These are phyloP conservation scores for Gavia stellata DNA, from an alignment of 2,113 vertebrate genomes.

Conservation along the genomic window DNA sequence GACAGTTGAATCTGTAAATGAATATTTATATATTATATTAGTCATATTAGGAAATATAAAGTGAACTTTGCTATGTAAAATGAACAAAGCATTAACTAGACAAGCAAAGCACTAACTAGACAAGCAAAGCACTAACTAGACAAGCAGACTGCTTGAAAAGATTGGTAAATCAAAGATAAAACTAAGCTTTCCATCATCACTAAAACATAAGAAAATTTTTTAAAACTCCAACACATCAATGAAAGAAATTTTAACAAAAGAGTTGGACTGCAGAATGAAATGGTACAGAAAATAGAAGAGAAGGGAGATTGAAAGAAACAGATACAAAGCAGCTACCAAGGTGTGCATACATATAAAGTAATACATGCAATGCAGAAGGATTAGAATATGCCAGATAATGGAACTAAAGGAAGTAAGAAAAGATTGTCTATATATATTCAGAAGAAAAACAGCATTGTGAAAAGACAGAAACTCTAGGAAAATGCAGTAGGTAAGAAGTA, in stretches of 20 bases:
- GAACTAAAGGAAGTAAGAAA: slow-evolving; percentile 49
- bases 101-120: not conserved
- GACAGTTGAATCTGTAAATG: not conserved
- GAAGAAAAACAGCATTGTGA: not conserved
- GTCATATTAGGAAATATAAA: not conserved
- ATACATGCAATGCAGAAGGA: not conserved
- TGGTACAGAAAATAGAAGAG: slow-evolving; percentile 27
- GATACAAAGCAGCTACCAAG: not conserved
- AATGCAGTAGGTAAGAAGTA: not conserved
- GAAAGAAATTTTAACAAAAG: not conserved
- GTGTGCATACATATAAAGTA: not conserved
- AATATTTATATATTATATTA: not conserved
- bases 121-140: not conserved
- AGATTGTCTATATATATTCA: not conserved
- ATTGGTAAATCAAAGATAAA: not conserved
- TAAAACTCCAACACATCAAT: not conserved
- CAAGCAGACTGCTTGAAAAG: not conserved
- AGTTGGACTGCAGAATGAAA: slow-evolving; percentile 5
- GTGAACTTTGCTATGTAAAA: not conserved
- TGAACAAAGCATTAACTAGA: not conserved
- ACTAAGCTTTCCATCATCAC: not conserved
- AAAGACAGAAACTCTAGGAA: not conserved
- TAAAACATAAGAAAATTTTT: not conserved
- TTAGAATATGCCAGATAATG: slow-evolving; percentile 7
- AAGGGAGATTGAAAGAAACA: slow-evolving; percentile 11